Evolutionary conservation across 2,113 vertebrate species (phyloP).

Genomic region (Caracal caracal): DNA sequence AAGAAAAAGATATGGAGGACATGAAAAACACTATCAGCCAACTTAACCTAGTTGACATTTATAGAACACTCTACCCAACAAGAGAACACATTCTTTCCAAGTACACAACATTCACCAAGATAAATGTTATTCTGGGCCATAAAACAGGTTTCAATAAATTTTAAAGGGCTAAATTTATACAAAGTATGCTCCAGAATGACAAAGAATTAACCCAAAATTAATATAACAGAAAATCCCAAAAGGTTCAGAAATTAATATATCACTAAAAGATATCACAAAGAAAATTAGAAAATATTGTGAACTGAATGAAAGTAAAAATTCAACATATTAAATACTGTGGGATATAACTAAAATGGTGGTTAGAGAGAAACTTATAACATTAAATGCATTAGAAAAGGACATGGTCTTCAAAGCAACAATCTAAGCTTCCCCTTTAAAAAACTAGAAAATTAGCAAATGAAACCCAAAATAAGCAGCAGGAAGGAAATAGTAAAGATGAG

Average conservation of each 20-base stretch:
- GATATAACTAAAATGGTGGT: not conserved
- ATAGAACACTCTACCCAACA: not conserved
- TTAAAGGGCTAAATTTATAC: not conserved
- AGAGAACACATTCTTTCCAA: not conserved
- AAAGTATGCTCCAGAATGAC: not conserved
- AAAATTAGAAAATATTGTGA: not conserved
- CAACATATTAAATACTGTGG: not conserved
- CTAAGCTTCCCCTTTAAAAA: not conserved
- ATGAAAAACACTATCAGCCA: not conserved
- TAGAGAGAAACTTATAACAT: not conserved
- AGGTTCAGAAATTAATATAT: not conserved
- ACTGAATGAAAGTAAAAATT: not conserved
- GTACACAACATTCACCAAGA: not conserved
- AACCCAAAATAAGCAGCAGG: not conserved
- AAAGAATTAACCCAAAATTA: not conserved
- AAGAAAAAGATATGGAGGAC: not conserved
- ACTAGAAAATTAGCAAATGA: not conserved
- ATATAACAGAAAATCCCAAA: not conserved
- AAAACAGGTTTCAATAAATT: conserved; percentile 10
- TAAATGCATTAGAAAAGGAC: not conserved
- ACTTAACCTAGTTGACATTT: not conserved
- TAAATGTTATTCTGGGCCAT: not conserved
- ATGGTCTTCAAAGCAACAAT: not conserved
- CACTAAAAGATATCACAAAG: not conserved
- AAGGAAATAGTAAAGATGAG: not conserved